Evolutionary conservation across 2,797 vertebrate genomes (phyloP), one percentile per base, ranked within the genome.

Genomic region (Poeciliopsis infans): DNA sequence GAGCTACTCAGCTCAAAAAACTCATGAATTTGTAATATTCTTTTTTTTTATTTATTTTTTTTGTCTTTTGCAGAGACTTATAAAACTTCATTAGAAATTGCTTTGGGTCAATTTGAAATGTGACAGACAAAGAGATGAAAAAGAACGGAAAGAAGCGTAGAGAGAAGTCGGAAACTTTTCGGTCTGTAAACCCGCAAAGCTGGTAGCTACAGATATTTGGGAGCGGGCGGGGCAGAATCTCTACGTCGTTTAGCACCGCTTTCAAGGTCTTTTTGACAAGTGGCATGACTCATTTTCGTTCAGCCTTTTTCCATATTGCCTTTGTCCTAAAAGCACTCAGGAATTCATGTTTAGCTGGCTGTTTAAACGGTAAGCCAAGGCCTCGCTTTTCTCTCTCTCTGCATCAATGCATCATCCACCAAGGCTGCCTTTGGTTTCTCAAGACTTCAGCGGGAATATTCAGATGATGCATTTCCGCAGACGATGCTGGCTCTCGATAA

Each of bases 1-100:
- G 97, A 90, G 97, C 98, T 95, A 96, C 97, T 0, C 95, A 97
- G 31, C 96, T 97, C 93, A 2, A 10, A 41, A n/a, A 69, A 43
- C n/a, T 23, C 12, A 1, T 23, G 5, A 41, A 68, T 12, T 68
- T 25, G 6, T 41, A 68, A 43, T 3, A 20, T 36, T 11, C 25
- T 20, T 25, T 6, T 25, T 41, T 0, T 23, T 64, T 33, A 33
- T 3, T 23, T 33, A 16, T 36, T 36, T 23, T 64, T 36, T 64
- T 7, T 23, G 16, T 33, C 1, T 36, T 18, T 20, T 36, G 31
- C 59, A 64, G 18, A 36, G 31, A 64, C 31, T 64, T 51, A 23
- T 51, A 51, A 51, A 51, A 23, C 49, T 23, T 51, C 8, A 7
- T 51, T 23, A 51, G 49, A 23, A 51, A 51, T 51, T 23, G 49